These are phyloP conservation scores for human (Homo sapiens) DNA, from an alignment of 2,113 vertebrate genomes.

Conservation along the genomic window GRCh38 chr12:95792001-95792500, in stretches of 20 bases:
- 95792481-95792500: neutral
- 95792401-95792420: neutral
- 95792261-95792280: neutral
- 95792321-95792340: neutral
- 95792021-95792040: conserved; percentile 48
- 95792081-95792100: neutral
- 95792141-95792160: neutral
- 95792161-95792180: neutral
- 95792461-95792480: neutral
- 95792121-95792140: conserved; percentile 21
- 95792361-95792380: neutral
- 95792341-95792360: neutral
- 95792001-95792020: neutral
- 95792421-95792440: neutral
- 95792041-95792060: conserved; percentile 24
- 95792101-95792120: conserved; percentile 20
- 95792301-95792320: neutral
- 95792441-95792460: neutral
- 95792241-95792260: neutral
- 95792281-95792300: neutral
- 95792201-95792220: conserved; percentile 32
- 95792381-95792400: neutral
- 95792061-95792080: neutral
- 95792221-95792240: neutral
- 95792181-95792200: conserved; percentile 9